Conservation (phyloP, 2,888 invertebrate species). For the Mimumesa dahlbomi region DNA sequence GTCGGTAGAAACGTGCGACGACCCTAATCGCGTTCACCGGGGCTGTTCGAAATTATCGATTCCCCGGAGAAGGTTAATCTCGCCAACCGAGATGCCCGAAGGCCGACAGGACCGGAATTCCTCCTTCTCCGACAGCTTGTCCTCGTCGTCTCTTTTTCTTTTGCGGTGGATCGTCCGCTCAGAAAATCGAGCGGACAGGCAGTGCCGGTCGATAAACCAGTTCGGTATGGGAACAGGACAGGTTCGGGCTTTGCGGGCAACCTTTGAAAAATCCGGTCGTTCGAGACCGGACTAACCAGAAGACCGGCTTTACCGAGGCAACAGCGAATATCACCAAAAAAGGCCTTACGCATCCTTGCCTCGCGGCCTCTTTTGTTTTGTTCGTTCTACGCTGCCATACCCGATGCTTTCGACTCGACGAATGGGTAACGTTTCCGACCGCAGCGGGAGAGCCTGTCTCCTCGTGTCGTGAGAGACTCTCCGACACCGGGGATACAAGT, state of each 20-base stretch:
- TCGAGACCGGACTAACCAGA: slow-evolving; percentile 68
- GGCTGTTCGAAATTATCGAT: slow-evolving; percentile 24
- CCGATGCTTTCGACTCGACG: neutral
- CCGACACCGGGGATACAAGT: neutral
- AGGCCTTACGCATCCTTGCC: slow-evolving; percentile 68
- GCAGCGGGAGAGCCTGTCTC: neutral
- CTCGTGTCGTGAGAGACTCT: too few species aligned
- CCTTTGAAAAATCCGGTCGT: slow-evolving; percentile 68
- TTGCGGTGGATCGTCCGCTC: slow-evolving; percentile 26
- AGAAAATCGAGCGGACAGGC: slow-evolving; percentile 52
- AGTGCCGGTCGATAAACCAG: slow-evolving; percentile 61
- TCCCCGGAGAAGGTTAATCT: slow-evolving; percentile 55
- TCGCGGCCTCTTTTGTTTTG: slow-evolving; percentile 48
- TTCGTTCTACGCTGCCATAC: slow-evolving; percentile 24
- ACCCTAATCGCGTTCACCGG: neutral
- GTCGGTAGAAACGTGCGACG: neutral
- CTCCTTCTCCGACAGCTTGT: slow-evolving; percentile 13
- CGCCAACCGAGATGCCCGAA: slow-evolving; percentile 49
- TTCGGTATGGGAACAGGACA: slow-evolving; percentile 58
- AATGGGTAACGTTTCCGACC: neutral
- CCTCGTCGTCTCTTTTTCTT: slow-evolving; percentile 15
- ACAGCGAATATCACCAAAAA: slow-evolving; percentile 68
- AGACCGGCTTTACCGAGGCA: slow-evolving; percentile 32
- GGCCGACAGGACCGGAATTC: slow-evolving; percentile 59
- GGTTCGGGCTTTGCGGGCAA: slow-evolving; percentile 53